A percentile compares a stretch with the other conserved stretches of the same genome.
phyloP scores from a whole-genome alignment of 2,113 vertebrate species.

The Caranx melampygus region DNA sequence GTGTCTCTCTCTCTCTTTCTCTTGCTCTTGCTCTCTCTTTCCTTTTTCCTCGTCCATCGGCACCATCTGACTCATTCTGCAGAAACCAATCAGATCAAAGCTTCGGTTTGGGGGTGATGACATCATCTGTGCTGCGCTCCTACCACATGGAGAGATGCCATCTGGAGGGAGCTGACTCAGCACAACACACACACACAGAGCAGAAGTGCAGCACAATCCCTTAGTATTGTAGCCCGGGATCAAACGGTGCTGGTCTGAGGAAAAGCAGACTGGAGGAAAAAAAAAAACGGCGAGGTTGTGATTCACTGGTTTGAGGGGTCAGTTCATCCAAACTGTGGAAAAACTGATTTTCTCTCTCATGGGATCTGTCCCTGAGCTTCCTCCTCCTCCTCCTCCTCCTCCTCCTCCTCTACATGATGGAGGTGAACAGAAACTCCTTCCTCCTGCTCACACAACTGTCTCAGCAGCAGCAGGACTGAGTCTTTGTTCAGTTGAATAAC shows the following conservation, averaged over 20 bases:
- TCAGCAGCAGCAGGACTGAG: neutral
- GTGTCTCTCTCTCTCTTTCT: neutral
- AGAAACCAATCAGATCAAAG: constrained; percentile 63
- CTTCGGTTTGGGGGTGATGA: constrained; percentile 52
- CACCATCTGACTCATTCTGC: constrained; percentile 57
- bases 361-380: neutral
- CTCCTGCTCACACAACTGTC: neutral
- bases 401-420: neutral
- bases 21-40: neutral
- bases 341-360: neutral
- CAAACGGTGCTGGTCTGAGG: constrained; percentile 11
- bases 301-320: neutral
- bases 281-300: neutral
- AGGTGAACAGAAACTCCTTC: neutral
- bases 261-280: neutral
- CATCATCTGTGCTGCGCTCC: constrained; percentile 60
- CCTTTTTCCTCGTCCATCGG: constrained; percentile 16
- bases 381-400: too few relatives aligned
- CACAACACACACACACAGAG: constrained; percentile 43
- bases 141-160: constrained; percentile 71
- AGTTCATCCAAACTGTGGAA: neutral
- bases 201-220: neutral
- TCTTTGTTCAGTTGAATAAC: neutral
- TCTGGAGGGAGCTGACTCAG: constrained; percentile 80
- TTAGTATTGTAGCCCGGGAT: constrained; percentile 6